These are phyloP conservation scores for Metopia argyrocephala DNA, from an alignment of 2,888 invertebrate species.

Conservation along the genomic window DNA sequence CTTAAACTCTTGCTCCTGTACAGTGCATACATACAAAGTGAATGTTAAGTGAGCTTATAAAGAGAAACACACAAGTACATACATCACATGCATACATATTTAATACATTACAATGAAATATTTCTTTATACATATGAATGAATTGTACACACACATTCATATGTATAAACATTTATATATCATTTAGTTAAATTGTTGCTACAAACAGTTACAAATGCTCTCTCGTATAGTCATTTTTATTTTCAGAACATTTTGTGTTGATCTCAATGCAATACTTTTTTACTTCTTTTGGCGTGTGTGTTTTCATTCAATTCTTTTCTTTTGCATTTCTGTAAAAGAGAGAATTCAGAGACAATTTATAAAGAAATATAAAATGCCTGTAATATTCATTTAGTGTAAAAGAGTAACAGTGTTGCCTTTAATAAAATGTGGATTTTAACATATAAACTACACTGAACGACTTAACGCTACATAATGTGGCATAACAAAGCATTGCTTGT, in stretches of 20 bases:
- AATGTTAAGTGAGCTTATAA: background rate
- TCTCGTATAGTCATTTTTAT: background rate
- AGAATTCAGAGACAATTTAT: background rate
- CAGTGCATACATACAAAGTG: background rate
- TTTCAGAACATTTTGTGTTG: constrained; percentile 44
- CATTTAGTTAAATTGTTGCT: constrained; percentile 46
- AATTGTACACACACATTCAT: background rate
- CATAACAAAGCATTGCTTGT: too few species aligned
- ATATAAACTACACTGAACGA: too few species aligned
- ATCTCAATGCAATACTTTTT: constrained; percentile 28
- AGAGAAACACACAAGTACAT: background rate
- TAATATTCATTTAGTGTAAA: constrained; percentile 1
- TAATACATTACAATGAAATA: background rate
- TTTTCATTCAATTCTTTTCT: background rate
- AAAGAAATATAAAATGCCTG: constrained; percentile 34
- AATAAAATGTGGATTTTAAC: background rate
- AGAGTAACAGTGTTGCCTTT: constrained; percentile 14
- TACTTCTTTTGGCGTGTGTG: too few species aligned
- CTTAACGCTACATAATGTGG: too few species aligned
- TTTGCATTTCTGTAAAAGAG: background rate
- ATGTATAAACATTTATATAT: background rate
- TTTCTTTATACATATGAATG: constrained; percentile 1
- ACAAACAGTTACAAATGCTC: constrained; percentile 51
- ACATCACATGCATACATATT: background rate
- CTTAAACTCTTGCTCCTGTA: background rate